Base-by-base conservation (phyloP, 2,113 vertebrate species). In the Xiphophorus hellerii region DNA sequence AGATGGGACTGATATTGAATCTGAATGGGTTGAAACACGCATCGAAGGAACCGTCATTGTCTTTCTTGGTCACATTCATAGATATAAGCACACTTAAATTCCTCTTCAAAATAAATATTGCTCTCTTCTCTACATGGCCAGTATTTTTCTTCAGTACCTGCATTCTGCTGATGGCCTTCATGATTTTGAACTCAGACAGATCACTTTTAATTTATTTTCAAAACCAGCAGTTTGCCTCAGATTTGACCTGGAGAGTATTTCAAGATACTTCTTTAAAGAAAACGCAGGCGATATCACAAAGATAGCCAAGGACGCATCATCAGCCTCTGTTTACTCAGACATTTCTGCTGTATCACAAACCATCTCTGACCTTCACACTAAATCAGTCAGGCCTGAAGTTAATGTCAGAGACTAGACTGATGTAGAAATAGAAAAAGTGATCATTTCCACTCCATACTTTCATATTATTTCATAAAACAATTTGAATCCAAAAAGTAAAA, bases 341-440 rank as follows among this genome's bases (percentile, higher is more conserved):
- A 64, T 42, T 28, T 63, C 9, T 74, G 72, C 67, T 71, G 67
- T 71, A 64, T 68, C 68, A 73, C 67, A 77, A 75, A 77, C 74
- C 13, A 42, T 17, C 28, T 64, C 58, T 80, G 64, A 73, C 74
- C 78, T 71, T 79, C 35, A 63, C 22, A 39, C 14, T 29, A 48
- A 28, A 54, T 5, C 67, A 64, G 8, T 51, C 22, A 17, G 44
- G 62, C 67, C 67, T 51, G 61, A 76, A n/a, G 22, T 25, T 54
- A 25, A 22, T 22, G 2, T 2, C 20, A 42, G 48, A 51, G 20
- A 8, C 20, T 51, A 5, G 48, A 51, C 48, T 20, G 20, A 22
- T 7, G 22, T 51, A 15, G 20, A 42, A 7, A 14, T 22, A 25
- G 35, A 9, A 25, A 13, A 68, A 7, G 22, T 66, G 31, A 3